Base-by-base conservation (phyloP, 1,140 invertebrate species). In the Odontomachus brunneus region DNA sequence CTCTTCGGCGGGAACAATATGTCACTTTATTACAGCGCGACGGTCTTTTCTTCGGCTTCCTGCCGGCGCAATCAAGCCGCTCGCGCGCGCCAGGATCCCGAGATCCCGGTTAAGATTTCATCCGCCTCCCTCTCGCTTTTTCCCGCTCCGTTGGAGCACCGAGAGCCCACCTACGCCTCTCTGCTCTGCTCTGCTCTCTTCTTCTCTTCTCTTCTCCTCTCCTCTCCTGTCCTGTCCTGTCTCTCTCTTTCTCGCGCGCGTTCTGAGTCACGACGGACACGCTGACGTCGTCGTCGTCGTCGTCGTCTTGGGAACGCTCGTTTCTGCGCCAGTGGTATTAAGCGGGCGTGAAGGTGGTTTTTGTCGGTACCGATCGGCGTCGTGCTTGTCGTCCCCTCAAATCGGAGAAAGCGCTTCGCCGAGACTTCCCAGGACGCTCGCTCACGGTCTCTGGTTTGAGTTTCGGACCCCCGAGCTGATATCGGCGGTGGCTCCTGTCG, bases 301-400 rank as follows among this genome's bases (percentile, higher is more conserved):
- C 74, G 62, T 65, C 73, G 75, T 71, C 22, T 65, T 80, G 75
- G 65, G 65, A 80, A 80, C 75, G 49, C 38, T 78, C 65, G 38
- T 80, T 71, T 69, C 65, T 69, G 65, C 63, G 38, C 63, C 33
- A 69, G 75, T 29, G 49, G 72, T 75, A 75, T 75, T 75, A 75
- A 75, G 38, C 73, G 59, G 59, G 53, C 57, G 38, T 62, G n/a
- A 26, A 44, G 38, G 51, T n/a, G 26, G 33, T 80, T 80, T 80
- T 80, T 80, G 65, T 48, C 51, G 19, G 38, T 29, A 1, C n/a
- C 33, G 65, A 80, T 80, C 75, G 75, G 29, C 75, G 65, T 71
- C 51, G 75, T 57, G 75, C 49, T 51, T 71, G 75, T 80, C 65
- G 33, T 71, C 71, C 24, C 38, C 75, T 80, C 75, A 80, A 80